These are phyloP conservation scores for Idaea straminata DNA, from an alignment of 2,888 invertebrate species.

Conservation along the genomic window DNA sequence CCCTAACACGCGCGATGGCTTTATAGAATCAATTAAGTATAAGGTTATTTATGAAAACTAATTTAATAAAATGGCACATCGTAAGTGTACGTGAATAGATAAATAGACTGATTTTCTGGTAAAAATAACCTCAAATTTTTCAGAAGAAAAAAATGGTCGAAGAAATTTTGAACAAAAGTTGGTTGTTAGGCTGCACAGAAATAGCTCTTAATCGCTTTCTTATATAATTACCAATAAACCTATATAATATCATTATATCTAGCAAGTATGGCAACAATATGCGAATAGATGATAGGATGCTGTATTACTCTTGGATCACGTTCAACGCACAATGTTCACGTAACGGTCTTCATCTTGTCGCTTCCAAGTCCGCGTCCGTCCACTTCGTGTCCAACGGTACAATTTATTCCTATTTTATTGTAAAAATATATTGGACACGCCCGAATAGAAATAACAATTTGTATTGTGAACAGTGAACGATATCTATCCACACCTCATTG, in stretches of 20 bases:
- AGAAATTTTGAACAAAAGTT: no score
- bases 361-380: slow-evolving; percentile 29
- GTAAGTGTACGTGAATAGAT: slow-evolving; percentile 22
- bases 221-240: no score
- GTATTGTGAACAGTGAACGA: slow-evolving; percentile 52
- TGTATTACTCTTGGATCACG: slow-evolving; percentile 59
- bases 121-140: neutral
- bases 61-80: slow-evolving; percentile 26
- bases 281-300: slow-evolving; percentile 44
- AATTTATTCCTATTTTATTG: slow-evolving; percentile 58
- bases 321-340: slow-evolving; percentile 54
- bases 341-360: slow-evolving; percentile 57
- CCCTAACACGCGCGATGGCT: neutral
- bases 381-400: slow-evolving; percentile 60
- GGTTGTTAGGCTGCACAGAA: no score
- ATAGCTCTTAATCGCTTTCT: no score
- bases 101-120: slow-evolving; percentile 11
- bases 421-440: slow-evolving; percentile 51
- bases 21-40: slow-evolving; percentile 16
- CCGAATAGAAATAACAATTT: slow-evolving; percentile 51
- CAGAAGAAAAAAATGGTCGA: no score
- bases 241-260: no score
- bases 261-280: slow-evolving; percentile 39
- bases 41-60: slow-evolving; percentile 27
- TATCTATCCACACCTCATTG: slow-evolving; percentile 43